Conservation (phyloP, 1,140 invertebrate genomes). For the Musca domestica region DNA sequence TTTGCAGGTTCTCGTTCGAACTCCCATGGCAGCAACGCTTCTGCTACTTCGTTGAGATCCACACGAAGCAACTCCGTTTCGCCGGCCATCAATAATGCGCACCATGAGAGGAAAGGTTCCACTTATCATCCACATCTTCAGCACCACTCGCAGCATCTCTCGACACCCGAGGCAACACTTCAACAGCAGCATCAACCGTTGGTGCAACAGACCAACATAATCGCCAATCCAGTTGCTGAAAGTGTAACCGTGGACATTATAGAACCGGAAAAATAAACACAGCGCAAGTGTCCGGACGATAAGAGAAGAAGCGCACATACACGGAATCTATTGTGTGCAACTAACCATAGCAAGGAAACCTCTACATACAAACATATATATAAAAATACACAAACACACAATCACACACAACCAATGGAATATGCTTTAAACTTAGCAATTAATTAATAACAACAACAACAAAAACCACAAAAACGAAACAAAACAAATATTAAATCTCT, state of each 20-base stretch:
- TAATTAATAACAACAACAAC: slow-evolving; percentile 34
- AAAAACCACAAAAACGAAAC: slow-evolving; percentile 12
- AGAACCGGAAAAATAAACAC: slow-evolving; percentile 39
- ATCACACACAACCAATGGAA: background rate
- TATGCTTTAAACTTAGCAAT: slow-evolving; percentile 14
- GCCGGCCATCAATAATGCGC: slow-evolving; percentile 30
- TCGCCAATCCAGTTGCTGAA: slow-evolving; percentile 49
- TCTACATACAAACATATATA: background rate
- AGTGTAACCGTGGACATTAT: slow-evolving; percentile 52
- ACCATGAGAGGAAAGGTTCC: slow-evolving; percentile 46
- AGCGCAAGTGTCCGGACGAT: background rate
- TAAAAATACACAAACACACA: background rate
- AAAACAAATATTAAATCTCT: slow-evolving; percentile 29
- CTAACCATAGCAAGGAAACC: slow-evolving; percentile 1
- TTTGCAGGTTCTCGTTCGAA: slow-evolving; percentile 27
- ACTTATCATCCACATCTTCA: slow-evolving; percentile 28
- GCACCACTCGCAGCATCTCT: slow-evolving; percentile 25
- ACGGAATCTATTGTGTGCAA: background rate
- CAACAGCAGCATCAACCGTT: slow-evolving; percentile 26
- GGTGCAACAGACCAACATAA: slow-evolving; percentile 44
- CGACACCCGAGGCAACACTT: slow-evolving; percentile 24
- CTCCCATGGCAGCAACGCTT: slow-evolving; percentile 46
- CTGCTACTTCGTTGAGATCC: slow-evolving; percentile 46
- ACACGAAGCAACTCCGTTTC: slow-evolving; percentile 51
- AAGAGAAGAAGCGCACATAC: slow-evolving; percentile 2